Conservation (phyloP, 1,140 invertebrate genomes). For the Plutomurus gul region DNA sequence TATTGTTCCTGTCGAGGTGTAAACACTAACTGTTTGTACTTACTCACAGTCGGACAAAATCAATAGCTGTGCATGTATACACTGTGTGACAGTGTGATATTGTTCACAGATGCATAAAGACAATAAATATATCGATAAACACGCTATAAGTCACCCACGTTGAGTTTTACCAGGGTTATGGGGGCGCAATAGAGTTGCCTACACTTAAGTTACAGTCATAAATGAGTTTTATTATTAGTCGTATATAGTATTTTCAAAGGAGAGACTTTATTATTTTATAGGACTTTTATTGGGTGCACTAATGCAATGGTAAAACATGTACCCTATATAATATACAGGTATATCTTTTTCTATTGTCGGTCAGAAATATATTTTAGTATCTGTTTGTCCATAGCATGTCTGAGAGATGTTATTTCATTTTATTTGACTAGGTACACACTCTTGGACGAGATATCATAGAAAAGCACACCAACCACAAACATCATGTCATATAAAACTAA, state of each 20-base stretch:
- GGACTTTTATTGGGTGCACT: conserved; percentile 10
- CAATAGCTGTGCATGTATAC: too few species aligned
- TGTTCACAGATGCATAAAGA: too few species aligned
- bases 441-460: not conserved
- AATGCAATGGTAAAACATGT: not conserved
- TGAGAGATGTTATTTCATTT: not conserved
- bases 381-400: not conserved
- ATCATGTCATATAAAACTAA: conserved; percentile 20
- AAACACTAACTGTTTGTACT: too few species aligned
- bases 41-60: too few species aligned
- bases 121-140: too few species aligned
- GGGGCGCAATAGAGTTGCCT: not conserved
- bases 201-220: not conserved
- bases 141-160: not conserved
- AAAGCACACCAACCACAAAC: not conserved
- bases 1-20: too few species aligned
- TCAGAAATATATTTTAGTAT: too few species aligned
- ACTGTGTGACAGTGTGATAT: too few species aligned
- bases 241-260: not conserved
- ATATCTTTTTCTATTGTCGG: not conserved
- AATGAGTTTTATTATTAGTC: conserved; percentile 19
- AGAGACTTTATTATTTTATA: conserved; percentile 24
- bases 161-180: not conserved
- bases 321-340: too few species aligned
- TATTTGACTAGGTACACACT: not conserved